phyloP scores from a whole-genome alignment of 1,140 invertebrate genomes.

The Heterodera schachtii region DNA sequence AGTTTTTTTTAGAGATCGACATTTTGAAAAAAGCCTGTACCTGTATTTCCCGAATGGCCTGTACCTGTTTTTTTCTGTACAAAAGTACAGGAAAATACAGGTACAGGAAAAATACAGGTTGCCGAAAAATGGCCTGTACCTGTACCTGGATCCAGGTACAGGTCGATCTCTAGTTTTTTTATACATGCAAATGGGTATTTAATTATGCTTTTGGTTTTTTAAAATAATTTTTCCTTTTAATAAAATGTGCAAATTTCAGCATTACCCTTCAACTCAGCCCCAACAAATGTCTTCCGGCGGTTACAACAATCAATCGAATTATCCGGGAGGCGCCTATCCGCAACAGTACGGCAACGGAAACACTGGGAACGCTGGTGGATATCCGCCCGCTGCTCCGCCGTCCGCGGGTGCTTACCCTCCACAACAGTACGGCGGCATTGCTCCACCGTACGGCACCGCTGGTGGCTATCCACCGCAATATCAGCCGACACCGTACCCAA shows the following conservation, averaged over 20 bases:
- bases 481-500: neutral
- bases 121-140: too few species aligned
- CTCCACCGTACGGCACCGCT: neutral
- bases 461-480: conserved; percentile 2
- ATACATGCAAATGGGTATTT: too few species aligned
- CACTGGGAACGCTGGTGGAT: neutral
- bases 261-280: neutral
- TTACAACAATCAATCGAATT: neutral
- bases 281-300: neutral
- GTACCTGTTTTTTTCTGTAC: too few species aligned
- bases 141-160: too few species aligned
- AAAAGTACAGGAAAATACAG: too few species aligned
- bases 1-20: too few species aligned
- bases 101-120: too few species aligned
- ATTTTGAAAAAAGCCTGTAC: too few species aligned
- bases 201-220: too few species aligned
- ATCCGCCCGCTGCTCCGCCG: neutral
- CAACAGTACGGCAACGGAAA: neutral
- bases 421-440: neutral
- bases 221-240: too few species aligned
- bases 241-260: neutral
- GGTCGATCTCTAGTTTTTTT: too few species aligned
- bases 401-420: neutral
- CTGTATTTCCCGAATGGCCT: too few species aligned
- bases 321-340: neutral